phyloP scores from a whole-genome alignment of 2,888 invertebrate species.

The Chymomyza procnemis region DNA sequence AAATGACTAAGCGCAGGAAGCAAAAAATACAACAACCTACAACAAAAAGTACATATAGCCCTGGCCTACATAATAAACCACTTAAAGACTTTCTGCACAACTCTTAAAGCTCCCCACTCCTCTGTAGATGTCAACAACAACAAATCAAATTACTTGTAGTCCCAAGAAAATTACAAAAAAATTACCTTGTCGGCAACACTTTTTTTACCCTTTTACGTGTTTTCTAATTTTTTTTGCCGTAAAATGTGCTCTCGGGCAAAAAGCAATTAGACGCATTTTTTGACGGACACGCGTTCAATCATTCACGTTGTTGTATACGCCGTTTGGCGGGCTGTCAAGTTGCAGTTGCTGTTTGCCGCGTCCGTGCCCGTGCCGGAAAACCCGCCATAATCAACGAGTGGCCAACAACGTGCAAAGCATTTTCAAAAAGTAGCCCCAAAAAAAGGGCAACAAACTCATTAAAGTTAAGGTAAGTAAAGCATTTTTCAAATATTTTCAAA shows the following conservation, averaged over 20 bases:
- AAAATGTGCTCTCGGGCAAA: constrained; percentile 36
- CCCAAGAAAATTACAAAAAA: constrained; percentile 24
- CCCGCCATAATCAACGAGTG: constrained; percentile 27
- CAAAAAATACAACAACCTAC: background rate
- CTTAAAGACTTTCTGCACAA: background rate
- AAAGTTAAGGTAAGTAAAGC: constrained; percentile 22
- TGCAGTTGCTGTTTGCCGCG: no score
- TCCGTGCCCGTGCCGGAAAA: constrained; percentile 47
- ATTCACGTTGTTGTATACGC: constrained; percentile 46
- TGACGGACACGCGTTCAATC: constrained; percentile 73
- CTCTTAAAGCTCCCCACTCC: background rate
- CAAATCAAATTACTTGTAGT: constrained; percentile 43
- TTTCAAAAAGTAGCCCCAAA: constrained; percentile 37
- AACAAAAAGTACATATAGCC: no score
- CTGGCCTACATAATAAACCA: background rate
- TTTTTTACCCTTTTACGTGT: constrained; percentile 41
- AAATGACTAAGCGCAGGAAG: background rate
- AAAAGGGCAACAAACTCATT: constrained; percentile 58
- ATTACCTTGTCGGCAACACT: constrained; percentile 5
- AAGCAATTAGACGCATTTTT: constrained; percentile 70
- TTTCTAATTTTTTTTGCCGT: constrained; percentile 17
- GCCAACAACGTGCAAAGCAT: constrained; percentile 57
- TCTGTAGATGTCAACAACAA: constrained; percentile 20
- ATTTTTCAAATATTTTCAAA: background rate
- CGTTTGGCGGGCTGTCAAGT: constrained; percentile 56